Evolutionary conservation across 2,113 vertebrate species (phyloP), one percentile per base, ranked within the genome.

Genomic region (Scytalopus superciliaris): DNA sequence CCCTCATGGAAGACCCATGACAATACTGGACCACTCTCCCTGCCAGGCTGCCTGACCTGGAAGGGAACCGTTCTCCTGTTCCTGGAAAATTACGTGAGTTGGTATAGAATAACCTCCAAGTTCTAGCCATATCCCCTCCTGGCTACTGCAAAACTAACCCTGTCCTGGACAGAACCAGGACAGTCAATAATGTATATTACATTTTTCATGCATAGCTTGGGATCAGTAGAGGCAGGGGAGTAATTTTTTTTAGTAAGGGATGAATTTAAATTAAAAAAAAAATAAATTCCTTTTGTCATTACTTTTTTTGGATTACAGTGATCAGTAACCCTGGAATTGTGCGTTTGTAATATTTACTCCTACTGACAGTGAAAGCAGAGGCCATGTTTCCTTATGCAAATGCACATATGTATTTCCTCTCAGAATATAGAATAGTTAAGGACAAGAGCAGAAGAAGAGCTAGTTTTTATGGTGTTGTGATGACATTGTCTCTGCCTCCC

Each of bases 401-500:
- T 6, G 2, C 24, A 50, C 12, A 39, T 19, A 27, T 2, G 24
- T 69, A 37, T 45, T 77, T 3, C 14, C 11, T 59, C 14, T 42
- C 16, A 45, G 31, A 83, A 59, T 60, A 67, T 2, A 4, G 47
- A 81, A 81, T 7, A 73, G 14, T 63, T 90, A 68, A 94, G n/a
- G 13, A 56, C 13, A 84, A 84, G 6, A 63, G 22, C 11, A 62
- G 47, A 67, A 77, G 14, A 47, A 87, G 74, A 33, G 1, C 11
- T 62, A 23, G 16, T 63, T 76, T 82, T 72, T 22, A 31, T 6
- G 47, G 4, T 25, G 10, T 35, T 93, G 12, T 73, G 67, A 73
- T 66, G 42, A 87, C 53, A 89, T 87, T 89, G 50, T 52, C 24
- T 69, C 59, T 80, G 47, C 70, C 62, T 94, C 74, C 55, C n/a